phyloP scores from a whole-genome alignment of 2,797 vertebrate species.

The Phoebastria nigripes region DNA sequence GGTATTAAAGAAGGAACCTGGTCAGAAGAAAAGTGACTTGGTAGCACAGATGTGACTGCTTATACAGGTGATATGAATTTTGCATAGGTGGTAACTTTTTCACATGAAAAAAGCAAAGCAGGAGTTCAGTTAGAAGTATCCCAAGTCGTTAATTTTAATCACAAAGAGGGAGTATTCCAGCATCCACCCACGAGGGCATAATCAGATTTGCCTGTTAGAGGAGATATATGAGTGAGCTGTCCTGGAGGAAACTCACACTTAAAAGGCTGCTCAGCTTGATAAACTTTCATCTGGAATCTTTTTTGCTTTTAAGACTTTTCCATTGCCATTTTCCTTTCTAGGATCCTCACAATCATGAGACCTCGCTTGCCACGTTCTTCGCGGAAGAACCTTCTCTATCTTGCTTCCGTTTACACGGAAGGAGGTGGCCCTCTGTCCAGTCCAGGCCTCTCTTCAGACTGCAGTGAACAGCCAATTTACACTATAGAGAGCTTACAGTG shows the following conservation, averaged over 20 bases:
- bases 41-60: neutral
- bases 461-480: conserved; percentile 79
- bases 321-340: conserved; percentile 31
- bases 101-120: neutral
- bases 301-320: neutral
- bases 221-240: neutral
- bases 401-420: conserved; percentile 91
- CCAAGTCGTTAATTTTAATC: neutral
- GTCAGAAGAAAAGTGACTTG: neutral
- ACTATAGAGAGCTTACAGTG: conserved; percentile 87
- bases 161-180: neutral
- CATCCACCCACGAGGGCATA: neutral
- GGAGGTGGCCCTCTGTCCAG: conserved; percentile 43
- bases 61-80: neutral
- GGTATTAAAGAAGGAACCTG: neutral
- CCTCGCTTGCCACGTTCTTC: conserved; percentile 81
- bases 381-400: conserved; percentile 82
- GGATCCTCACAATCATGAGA: conserved; percentile 88
- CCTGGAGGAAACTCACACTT: neutral
- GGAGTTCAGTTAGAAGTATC: neutral
- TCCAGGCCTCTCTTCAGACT: conserved; percentile 11
- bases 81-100: neutral
- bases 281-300: neutral
- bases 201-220: neutral
- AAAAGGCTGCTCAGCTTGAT: neutral